phyloP scores from a whole-genome alignment of 2,888 invertebrate genomes.

The Ernsta delagoae region DNA sequence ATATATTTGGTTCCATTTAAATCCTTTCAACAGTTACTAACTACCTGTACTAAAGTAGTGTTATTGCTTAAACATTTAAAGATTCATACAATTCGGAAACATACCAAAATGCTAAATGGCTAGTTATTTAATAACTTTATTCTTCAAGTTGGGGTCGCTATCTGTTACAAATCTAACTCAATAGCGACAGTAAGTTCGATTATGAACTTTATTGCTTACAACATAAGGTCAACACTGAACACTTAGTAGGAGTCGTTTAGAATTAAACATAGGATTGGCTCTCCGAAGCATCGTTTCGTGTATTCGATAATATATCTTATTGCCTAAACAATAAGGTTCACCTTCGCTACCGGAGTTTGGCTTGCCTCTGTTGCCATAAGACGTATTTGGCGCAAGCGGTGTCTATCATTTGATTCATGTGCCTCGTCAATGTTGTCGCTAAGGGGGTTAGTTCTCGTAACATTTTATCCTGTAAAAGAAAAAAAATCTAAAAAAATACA shows the following conservation, averaged over 20 bases:
- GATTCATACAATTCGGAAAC: too few relatives aligned
- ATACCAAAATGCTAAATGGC: too few relatives aligned
- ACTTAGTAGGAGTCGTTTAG: slow-evolving; percentile 17
- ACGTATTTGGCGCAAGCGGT: slow-evolving; percentile 94
- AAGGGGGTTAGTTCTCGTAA: slow-evolving; percentile 92
- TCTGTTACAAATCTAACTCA: too few relatives aligned
- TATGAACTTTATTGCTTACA: slow-evolving; percentile 3
- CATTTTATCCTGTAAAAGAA: slow-evolving; percentile 88
- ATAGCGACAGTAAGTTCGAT: background rate
- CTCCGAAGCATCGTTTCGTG: background rate
- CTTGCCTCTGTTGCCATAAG: slow-evolving; percentile 91
- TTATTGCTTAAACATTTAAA: too few relatives aligned
- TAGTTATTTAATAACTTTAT: too few relatives aligned
- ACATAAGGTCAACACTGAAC: slow-evolving; percentile 11
- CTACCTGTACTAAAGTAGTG: too few relatives aligned
- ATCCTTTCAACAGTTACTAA: too few relatives aligned
- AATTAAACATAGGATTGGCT: slow-evolving; percentile 18
- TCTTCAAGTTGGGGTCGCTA: too few relatives aligned
- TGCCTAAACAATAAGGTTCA: slow-evolving; percentile 23
- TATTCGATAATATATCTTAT: slow-evolving; percentile 16
- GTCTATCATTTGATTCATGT: slow-evolving; percentile 94
- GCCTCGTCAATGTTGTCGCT: slow-evolving; percentile 92
- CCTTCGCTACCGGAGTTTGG: slow-evolving; percentile 80
- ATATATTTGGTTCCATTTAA: too few relatives aligned
- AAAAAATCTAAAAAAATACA: background rate